These are phyloP conservation scores for Temnothorax longispinosus DNA, from an alignment of 1,140 invertebrate species.

Conservation along the genomic window DNA sequence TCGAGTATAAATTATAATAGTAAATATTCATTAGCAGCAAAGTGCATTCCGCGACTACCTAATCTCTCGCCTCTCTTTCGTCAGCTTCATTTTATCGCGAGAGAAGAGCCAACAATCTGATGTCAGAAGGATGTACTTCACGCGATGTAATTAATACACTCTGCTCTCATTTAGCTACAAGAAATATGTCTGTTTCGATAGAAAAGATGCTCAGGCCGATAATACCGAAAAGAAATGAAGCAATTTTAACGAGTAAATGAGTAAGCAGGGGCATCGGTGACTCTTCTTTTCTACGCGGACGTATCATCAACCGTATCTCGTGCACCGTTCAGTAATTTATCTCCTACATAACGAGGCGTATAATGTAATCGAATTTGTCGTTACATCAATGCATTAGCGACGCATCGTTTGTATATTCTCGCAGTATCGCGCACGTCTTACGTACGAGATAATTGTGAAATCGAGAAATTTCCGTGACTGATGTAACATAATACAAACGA, in stretches of 20 bases:
- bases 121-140: background rate
- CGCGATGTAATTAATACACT: background rate
- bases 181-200: background rate
- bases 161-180: background rate
- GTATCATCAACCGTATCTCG: background rate
- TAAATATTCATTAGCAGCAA: background rate
- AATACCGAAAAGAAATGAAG: background rate
- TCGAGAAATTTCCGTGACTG: conserved; percentile 26
- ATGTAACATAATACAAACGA: conserved; percentile 19
- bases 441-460: background rate
- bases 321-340: conserved; percentile 10
- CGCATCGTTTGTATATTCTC: background rate
- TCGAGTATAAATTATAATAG: conserved; percentile 27
- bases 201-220: background rate
- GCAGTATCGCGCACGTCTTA: background rate
- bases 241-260: background rate
- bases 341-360: background rate
- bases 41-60: background rate
- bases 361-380: conserved; percentile 14
- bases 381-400: background rate
- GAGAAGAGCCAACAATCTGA: background rate
- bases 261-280: background rate
- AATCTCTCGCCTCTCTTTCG: background rate
- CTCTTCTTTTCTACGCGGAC: background rate
- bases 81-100: background rate